These are phyloP conservation scores for Macroramphosus scolopax DNA, from an alignment of 2,797 vertebrate species.

Conservation along the genomic window DNA sequence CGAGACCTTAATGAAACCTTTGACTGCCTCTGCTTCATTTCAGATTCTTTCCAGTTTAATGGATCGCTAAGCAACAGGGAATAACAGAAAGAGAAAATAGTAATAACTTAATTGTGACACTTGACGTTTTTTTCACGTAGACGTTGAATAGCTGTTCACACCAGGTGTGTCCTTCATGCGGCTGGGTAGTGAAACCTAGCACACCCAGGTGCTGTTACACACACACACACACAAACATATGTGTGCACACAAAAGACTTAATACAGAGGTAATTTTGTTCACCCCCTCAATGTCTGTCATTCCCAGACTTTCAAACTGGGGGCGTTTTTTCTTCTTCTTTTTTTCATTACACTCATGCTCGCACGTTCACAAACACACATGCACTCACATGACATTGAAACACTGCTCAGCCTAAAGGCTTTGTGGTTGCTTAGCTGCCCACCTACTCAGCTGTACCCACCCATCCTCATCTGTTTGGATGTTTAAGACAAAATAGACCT, in stretches of 20 bases:
- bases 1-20: conserved; percentile 9
- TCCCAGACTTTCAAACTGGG: conserved; percentile 40
- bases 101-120: conserved; percentile 51
- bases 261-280: conserved; percentile 47
- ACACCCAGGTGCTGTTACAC: conserved; percentile 34
- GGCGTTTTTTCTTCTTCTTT: too few relatives aligned
- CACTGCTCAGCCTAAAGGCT: conserved; percentile 48
- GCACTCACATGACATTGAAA: conserved; percentile 50
- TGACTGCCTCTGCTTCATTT: conserved; percentile 12
- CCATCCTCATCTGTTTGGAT: conserved; percentile 52
- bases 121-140: conserved; percentile 42
- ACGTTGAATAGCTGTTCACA: conserved; percentile 45
- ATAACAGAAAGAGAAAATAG: conserved; percentile 45
- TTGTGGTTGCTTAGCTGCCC: conserved; percentile 64
- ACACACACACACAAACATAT: conserved; percentile 3
- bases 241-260: conserved; percentile 36
- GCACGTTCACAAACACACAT: conserved; percentile 21
- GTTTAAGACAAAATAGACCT: conserved; percentile 39
- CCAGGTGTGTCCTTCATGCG: conserved; percentile 55
- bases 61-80: conserved; percentile 50
- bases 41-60: conserved; percentile 30
- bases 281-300: conserved; percentile 63
- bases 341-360: conserved; percentile 18
- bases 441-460: conserved; percentile 55
- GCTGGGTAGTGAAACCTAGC: conserved; percentile 28